phyloP scores from a whole-genome alignment of 2,113 vertebrate species.

The Chauna torquata region DNA sequence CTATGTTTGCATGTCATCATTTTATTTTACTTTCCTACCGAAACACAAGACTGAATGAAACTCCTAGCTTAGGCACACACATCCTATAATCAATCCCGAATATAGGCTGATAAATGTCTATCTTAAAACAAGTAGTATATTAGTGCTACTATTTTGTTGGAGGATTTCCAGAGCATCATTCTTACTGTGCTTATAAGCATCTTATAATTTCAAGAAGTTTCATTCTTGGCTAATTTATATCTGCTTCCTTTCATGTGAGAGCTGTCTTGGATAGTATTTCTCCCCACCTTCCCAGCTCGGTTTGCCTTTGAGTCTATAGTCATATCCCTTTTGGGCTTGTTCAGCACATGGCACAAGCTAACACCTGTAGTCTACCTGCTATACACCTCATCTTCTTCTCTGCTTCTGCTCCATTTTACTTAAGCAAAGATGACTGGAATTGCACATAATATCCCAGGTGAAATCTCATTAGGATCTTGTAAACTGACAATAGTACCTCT shows the following conservation, averaged over 20 bases:
- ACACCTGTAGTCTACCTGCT: neutral
- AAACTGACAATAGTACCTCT: rapidly evolving
- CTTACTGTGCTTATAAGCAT: neutral
- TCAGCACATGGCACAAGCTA: rapidly evolving
- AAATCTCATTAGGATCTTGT: neutral
- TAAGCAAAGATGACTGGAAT: neutral
- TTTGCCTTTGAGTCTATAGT: neutral
- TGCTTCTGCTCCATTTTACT: neutral
- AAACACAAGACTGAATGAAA: neutral
- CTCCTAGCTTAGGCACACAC: rapidly evolving
- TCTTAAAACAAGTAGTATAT: rapidly evolving
- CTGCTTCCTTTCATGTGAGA: neutral
- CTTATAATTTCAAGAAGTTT: neutral
- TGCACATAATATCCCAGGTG: neutral
- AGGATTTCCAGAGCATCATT: neutral
- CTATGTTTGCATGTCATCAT: neutral
- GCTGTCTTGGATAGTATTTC: neutral
- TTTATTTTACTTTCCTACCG: neutral
- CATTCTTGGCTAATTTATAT: neutral
- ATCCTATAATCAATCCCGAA: neutral
- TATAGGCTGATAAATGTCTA: neutral
- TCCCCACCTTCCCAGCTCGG: neutral
- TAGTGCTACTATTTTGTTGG: rapidly evolving
- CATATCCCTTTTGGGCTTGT: rapidly evolving
- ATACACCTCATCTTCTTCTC: neutral